These are phyloP conservation scores for Peucedramus taeniatus DNA, from an alignment of 2,113 vertebrate species.

Conservation along the genomic window DNA sequence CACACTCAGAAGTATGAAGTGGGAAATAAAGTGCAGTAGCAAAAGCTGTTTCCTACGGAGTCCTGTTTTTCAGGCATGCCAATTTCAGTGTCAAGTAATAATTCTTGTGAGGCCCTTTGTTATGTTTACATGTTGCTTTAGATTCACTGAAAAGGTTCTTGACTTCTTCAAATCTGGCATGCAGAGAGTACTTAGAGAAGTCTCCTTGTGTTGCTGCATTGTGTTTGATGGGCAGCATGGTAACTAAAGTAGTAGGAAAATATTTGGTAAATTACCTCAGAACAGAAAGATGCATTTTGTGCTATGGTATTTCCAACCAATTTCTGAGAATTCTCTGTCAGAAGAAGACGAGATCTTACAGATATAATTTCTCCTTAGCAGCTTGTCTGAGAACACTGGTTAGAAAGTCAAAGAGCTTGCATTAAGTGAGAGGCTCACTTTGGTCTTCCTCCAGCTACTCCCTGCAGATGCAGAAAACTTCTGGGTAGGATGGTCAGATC, in stretches of 20 bases:
- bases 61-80: background rate
- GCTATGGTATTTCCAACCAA: background rate
- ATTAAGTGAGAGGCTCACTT: background rate
- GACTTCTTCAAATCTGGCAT: background rate
- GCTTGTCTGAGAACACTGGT: background rate
- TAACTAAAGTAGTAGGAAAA: background rate
- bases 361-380: background rate
- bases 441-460: background rate
- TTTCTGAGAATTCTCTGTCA: background rate
- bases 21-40: background rate
- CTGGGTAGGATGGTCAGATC: background rate
- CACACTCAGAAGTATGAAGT: background rate
- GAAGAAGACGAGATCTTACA: background rate
- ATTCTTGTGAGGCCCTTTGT: background rate
- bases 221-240: background rate
- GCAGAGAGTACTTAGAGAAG: background rate
- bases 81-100: background rate
- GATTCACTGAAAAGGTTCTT: background rate
- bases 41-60: background rate
- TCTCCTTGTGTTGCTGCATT: background rate
- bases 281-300: background rate
- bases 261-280: background rate
- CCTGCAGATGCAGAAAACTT: background rate
- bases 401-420: background rate
- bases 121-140: background rate